Evolutionary conservation across 1,140 invertebrate species (phyloP).

Genomic region (Nymphalis io): DNA sequence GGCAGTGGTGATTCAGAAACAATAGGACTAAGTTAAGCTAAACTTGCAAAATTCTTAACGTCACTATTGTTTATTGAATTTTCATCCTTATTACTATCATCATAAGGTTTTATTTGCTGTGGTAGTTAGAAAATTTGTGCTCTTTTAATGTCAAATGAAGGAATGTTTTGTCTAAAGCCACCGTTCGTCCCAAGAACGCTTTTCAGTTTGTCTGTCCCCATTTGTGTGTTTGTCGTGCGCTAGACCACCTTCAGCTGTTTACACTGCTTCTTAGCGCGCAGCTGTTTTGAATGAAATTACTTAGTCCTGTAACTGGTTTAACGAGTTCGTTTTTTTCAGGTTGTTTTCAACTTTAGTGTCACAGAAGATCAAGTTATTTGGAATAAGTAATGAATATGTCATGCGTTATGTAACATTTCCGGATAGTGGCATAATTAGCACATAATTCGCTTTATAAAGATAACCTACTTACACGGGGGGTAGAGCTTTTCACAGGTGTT

Average conservation of each 20-base stretch:
- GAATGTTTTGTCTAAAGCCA: slow-evolving; percentile 27
- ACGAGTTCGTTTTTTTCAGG: background rate
- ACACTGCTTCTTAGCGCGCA: slow-evolving; percentile 23
- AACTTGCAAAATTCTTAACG: background rate
- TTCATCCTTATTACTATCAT: background rate
- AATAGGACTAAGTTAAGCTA: slow-evolving; percentile 9
- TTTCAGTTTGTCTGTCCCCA: slow-evolving; percentile 29
- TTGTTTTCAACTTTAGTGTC: background rate
- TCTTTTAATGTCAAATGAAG: background rate
- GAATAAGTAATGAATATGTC: background rate
- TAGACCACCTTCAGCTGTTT: slow-evolving; percentile 31
- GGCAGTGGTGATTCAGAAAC: slow-evolving; percentile 28
- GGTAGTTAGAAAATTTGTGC: background rate
- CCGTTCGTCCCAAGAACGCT: slow-evolving; percentile 19
- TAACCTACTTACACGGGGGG: too few relatives aligned
- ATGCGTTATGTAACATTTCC: too few relatives aligned
- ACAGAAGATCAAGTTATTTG: background rate
- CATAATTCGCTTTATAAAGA: too few relatives aligned
- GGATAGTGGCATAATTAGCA: too few relatives aligned
- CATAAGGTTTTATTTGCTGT: background rate
- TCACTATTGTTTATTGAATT: background rate
- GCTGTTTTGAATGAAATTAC: slow-evolving; percentile 25
- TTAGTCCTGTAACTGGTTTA: slow-evolving; percentile 19
- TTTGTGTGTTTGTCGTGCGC: slow-evolving; percentile 28
- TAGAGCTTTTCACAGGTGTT: too few relatives aligned